Evolutionary conservation across 2,888 invertebrate species (phyloP), one percentile per base, ranked within the genome.

Genomic region (Venustoraphidia nigricollis): DNA sequence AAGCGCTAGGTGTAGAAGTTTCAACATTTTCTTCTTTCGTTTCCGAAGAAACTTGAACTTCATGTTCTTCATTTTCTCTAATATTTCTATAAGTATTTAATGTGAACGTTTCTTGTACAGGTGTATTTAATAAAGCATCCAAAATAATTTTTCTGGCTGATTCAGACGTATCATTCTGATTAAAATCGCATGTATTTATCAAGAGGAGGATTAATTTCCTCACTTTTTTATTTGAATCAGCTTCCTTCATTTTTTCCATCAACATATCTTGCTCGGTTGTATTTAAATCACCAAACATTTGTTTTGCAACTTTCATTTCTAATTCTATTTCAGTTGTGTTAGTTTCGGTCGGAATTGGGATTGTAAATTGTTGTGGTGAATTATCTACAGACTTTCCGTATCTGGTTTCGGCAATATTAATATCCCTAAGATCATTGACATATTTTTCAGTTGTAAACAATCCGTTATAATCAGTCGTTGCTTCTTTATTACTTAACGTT

Each of bases 211-310:
- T 80, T 35, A 89, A 67, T 53, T 84, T 72, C 45, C 81, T 72
- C 0, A 86, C 84, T 1, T 83, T 79, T 49, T 82, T 82, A 54
- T 87, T 85, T 54, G 76, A 78, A 55, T 81, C 81, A 0, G 87
- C 87, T 60, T 85, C 83, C 59, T 83, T 81, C 87, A 89, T 88
- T 38, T 86, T 83, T 51, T 78, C 76, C 73, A 86, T 77, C 47
- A 89, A 69, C 54, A 83, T 83, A 51, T 79, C 73, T 0, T 81
- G 76, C 51, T 85, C 83, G 0, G 83, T 79, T 9, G 81, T 80
- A 57, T 88, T 87, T 52, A 87, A 70, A 13, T 78, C 79, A 1
- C 80, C 81, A 61, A 88, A 81, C 56, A 88, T 79, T 64, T 83
- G 77, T 57, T 85, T 81, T 1, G 87, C 82, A 55, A 80, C 80